phyloP scores from a whole-genome alignment of 2,888 invertebrate species.

The Tineola bisselliella region DNA sequence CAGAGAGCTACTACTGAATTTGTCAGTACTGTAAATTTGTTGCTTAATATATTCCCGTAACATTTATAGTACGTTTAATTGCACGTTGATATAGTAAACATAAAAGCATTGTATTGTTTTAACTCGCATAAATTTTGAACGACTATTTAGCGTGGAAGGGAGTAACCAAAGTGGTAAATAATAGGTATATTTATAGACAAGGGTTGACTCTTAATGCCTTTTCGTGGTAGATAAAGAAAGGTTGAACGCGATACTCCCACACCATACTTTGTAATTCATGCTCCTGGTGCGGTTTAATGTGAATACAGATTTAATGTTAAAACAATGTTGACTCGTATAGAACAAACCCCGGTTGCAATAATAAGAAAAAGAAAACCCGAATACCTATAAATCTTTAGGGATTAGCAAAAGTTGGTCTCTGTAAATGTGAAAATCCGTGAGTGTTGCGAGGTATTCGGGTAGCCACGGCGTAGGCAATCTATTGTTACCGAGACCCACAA shows the following conservation, averaged over 20 bases:
- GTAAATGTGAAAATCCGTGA: conserved; percentile 27
- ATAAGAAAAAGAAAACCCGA: background rate
- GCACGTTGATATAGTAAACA: background rate
- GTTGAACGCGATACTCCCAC: background rate
- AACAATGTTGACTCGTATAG: background rate
- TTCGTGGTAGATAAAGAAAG: background rate
- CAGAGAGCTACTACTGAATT: conserved; percentile 1
- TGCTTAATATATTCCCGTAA: background rate
- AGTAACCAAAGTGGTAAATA: background rate
- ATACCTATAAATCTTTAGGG: conserved; percentile 6
- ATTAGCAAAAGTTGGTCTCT: conserved; percentile 18
- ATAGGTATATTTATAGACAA: background rate
- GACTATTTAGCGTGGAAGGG: background rate
- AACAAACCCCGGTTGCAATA: background rate
- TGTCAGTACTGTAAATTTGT: background rate
- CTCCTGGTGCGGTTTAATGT: too few relatives aligned
- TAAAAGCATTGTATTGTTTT: background rate
- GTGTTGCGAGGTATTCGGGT: conserved; percentile 24
- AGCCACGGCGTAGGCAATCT: conserved; percentile 31
- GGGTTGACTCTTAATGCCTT: background rate
- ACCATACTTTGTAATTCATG: background rate
- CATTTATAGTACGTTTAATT: conserved; percentile 1
- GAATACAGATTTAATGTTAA: background rate
- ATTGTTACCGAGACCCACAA: conserved; percentile 37
- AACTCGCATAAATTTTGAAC: background rate